Evolutionary conservation across 2,113 vertebrate species (phyloP).

Genomic region (Petroica traversi): DNA sequence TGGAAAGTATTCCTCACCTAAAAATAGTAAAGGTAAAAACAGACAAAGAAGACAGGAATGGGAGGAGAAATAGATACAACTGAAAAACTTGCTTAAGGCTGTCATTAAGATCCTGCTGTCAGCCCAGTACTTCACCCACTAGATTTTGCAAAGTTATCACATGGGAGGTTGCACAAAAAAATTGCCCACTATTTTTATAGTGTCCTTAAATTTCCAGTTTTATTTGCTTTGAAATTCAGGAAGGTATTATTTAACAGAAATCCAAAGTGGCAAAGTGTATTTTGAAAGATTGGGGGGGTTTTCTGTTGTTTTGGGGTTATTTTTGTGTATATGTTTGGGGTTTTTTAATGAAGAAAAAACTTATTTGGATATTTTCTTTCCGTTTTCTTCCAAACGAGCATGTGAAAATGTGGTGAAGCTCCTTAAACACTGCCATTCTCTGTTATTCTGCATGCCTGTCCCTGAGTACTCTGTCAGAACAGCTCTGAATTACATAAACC

Average conservation of each 20-base stretch:
- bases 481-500: background rate
- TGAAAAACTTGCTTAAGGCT: slow-evolving; percentile 51
- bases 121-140: background rate
- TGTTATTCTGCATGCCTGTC: background rate
- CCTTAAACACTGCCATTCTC: background rate
- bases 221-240: background rate
- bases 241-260: background rate
- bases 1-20: background rate
- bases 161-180: background rate
- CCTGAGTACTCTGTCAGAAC: background rate
- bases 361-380: background rate
- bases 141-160: background rate
- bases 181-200: background rate
- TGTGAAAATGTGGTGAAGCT: background rate
- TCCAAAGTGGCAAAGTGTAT: background rate
- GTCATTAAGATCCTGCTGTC: slow-evolving; percentile 55
- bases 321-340: background rate
- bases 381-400: background rate
- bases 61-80: background rate
- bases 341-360: background rate
- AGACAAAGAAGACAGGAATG: background rate
- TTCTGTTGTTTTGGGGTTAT: background rate
- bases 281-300: background rate
- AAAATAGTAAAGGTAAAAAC: background rate
- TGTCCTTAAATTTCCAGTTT: background rate